Percentiles rank a stretch among this genome's conserved stretches.
These are phyloP conservation scores for Himantopus leucocephalus DNA, from an alignment of 2,113 vertebrate genomes.

Conservation along the genomic window DNA sequence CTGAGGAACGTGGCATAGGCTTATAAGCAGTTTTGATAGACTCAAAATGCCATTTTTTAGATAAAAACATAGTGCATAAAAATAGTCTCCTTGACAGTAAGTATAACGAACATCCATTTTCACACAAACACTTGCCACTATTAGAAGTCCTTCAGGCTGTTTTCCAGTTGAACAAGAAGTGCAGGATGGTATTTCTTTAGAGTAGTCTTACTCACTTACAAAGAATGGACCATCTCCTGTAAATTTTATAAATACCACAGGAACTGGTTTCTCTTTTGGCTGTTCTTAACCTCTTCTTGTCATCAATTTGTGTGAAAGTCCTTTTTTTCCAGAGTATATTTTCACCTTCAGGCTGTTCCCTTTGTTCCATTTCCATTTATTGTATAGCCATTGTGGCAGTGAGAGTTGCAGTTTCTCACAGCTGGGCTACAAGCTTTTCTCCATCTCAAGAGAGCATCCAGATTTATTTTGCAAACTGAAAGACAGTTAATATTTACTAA, in stretches of 20 bases:
- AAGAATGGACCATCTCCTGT: neutral
- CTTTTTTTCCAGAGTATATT: neutral
- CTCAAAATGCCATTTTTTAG: neutral
- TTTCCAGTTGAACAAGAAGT: neutral
- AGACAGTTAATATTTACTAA: neutral
- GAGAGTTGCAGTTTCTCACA: neutral
- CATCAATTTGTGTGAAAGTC: neutral
- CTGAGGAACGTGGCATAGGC: neutral
- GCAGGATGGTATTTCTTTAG: neutral
- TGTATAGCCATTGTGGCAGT: neutral
- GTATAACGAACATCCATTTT: neutral
- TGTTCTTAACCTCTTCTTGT: neutral
- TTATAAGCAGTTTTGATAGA: neutral
- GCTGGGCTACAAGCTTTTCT: neutral
- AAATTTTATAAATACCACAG: neutral
- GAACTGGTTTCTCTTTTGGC: neutral
- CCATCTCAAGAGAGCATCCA: neutral
- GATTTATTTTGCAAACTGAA: neutral
- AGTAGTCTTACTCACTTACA: neutral
- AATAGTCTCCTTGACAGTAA: neutral
- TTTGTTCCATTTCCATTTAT: neutral
- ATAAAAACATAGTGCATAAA: neutral
- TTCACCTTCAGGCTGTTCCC: neutral
- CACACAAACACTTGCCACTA: neutral
- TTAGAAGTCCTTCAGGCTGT: neutral